These are phyloP conservation scores for Amblyjoppa fuscipennis DNA, from an alignment of 2,888 invertebrate genomes.

Conservation along the genomic window DNA sequence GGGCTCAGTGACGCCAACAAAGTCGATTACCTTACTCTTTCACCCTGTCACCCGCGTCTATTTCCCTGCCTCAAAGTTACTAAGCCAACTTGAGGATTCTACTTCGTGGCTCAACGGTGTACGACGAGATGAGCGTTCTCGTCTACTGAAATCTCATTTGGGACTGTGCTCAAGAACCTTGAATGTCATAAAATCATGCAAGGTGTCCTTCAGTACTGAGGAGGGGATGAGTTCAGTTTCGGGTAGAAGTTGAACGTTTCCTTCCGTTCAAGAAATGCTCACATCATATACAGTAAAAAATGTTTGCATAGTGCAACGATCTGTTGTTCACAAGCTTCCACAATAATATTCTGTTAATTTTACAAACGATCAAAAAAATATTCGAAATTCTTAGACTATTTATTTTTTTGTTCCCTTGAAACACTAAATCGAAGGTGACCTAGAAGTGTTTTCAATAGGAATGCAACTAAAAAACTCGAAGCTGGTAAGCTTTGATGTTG, in stretches of 20 bases:
- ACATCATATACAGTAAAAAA: too few species aligned
- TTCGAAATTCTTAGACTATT: background rate
- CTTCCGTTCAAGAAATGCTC: background rate
- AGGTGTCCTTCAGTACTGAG: background rate
- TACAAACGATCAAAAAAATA: constrained; percentile 1
- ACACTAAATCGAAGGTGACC: background rate
- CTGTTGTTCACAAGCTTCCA: too few species aligned
- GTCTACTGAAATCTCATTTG: constrained; percentile 51
- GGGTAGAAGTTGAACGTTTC: constrained; percentile 5
- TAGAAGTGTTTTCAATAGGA: background rate
- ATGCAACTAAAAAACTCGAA: background rate
- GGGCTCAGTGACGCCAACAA: constrained; percentile 59
- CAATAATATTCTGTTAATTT: background rate
- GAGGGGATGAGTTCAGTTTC: background rate
- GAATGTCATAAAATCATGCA: constrained; percentile 42
- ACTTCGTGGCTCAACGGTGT: constrained; percentile 40
- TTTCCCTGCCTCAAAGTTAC: constrained; percentile 53
- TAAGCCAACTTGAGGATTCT: constrained; percentile 55
- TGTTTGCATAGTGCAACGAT: too few species aligned
- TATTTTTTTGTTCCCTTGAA: background rate
- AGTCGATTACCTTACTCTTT: constrained; percentile 64
- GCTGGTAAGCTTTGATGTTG: constrained; percentile 15
- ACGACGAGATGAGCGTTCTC: constrained; percentile 38
- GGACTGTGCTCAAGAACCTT: constrained; percentile 26
- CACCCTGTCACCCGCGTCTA: constrained; percentile 25